Conservation (phyloP, 2,888 invertebrate genomes). For the Temnothorax rugatulus region DNA sequence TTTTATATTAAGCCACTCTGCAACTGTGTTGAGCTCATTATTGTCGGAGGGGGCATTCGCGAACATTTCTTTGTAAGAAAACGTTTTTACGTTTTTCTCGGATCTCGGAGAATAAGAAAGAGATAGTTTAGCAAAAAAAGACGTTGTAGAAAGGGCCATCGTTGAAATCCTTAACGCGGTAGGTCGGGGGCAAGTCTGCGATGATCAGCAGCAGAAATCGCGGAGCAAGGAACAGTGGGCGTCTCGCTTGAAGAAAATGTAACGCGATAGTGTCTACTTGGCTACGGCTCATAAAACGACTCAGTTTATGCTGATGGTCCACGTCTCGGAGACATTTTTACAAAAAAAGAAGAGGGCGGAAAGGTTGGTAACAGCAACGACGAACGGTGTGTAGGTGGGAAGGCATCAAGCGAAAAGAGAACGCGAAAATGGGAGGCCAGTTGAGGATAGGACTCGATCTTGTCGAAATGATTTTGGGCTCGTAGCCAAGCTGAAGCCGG, state of each 20-base stretch:
- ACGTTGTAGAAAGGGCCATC: conserved; percentile 37
- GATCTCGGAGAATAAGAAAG: conserved; percentile 41
- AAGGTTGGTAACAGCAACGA: conserved; percentile 29
- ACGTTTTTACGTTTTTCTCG: background rate
- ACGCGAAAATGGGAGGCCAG: conserved; percentile 53
- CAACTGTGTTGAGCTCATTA: conserved; percentile 35
- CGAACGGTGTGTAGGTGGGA: conserved; percentile 15
- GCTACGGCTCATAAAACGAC: conserved; percentile 84
- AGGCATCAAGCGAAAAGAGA: conserved; percentile 45
- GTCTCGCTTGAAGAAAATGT: conserved; percentile 81
- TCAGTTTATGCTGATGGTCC: conserved; percentile 85
- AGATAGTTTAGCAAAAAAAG: conserved; percentile 20
- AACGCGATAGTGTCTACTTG: conserved; percentile 81
- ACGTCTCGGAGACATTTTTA: conserved; percentile 80
- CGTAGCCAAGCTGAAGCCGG: conserved; percentile 76
- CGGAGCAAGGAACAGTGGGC: conserved; percentile 24
- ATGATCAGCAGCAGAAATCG: conserved; percentile 47
- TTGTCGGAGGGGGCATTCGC: conserved; percentile 5
- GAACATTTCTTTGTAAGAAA: conserved; percentile 15
- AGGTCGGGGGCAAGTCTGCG: conserved; percentile 43
- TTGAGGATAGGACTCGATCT: conserved; percentile 62
- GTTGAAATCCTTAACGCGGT: conserved; percentile 64
- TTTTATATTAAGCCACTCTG: conserved; percentile 26
- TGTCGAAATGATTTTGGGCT: conserved; percentile 78
- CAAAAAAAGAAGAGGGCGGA: conserved; percentile 59